phyloP scores from a whole-genome alignment of 2,888 invertebrate genomes.

The Cheilosia vernalis region DNA sequence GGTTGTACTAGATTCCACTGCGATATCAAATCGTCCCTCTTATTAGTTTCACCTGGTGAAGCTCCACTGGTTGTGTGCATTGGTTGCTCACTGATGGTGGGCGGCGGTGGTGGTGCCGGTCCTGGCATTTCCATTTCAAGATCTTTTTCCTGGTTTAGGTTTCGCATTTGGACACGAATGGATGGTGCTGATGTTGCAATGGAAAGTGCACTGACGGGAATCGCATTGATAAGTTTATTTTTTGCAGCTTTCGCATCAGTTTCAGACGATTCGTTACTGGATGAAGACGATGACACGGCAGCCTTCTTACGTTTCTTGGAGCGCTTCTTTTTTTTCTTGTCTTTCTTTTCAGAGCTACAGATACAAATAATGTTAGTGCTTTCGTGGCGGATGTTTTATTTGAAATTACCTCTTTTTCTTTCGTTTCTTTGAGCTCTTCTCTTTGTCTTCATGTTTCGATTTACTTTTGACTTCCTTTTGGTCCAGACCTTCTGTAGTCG shows the following conservation, averaged over 20 bases:
- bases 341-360: constrained; percentile 81
- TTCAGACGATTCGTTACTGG: constrained; percentile 79
- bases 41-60: constrained; percentile 78
- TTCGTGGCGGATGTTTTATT: background rate
- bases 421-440: constrained; percentile 84
- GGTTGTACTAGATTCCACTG: constrained; percentile 86
- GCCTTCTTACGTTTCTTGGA: constrained; percentile 83
- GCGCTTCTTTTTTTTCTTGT: constrained; percentile 84
- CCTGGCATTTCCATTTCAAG: constrained; percentile 79
- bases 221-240: constrained; percentile 36
- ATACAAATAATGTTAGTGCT: constrained; percentile 74
- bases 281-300: constrained; percentile 76
- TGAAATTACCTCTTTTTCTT: constrained; percentile 85
- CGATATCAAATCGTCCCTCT: constrained; percentile 85
- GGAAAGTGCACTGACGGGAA: constrained; percentile 67
- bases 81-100: constrained; percentile 83
- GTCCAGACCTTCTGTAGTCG: constrained; percentile 76
- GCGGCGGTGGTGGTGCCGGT: constrained; percentile 57
- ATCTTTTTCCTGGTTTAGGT: constrained; percentile 84
- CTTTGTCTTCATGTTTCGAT: constrained; percentile 82
- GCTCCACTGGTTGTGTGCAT: constrained; percentile 77
- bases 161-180: constrained; percentile 88
- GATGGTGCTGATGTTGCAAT: constrained; percentile 84
- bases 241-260: constrained; percentile 72
- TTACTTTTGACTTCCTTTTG: constrained; percentile 83